Percentiles rank a stretch among this genome's conserved stretches.
Evolutionary conservation across 1,140 invertebrate genomes (phyloP).

Genomic region (Eriosoma lanigerum): DNA sequence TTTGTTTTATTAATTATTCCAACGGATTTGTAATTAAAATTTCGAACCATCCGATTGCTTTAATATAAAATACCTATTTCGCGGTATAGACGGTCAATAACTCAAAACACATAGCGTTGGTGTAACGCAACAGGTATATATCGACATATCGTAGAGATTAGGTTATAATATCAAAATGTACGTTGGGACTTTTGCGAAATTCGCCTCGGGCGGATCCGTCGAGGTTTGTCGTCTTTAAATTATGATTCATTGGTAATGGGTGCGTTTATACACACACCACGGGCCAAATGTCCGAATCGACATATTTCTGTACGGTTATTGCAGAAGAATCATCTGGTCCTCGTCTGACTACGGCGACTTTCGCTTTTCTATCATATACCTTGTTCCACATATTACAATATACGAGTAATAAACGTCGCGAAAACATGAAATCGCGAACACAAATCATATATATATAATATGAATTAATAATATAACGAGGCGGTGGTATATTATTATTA

Average conservation of each 20-base stretch:
- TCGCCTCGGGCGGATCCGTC: neutral
- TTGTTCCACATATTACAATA: slow-evolving; percentile 9
- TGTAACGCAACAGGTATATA: too few relatives aligned
- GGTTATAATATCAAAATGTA: neutral
- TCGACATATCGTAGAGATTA: neutral
- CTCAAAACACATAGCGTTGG: too few relatives aligned
- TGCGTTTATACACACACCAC: neutral
- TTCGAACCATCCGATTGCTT: too few relatives aligned
- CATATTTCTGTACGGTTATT: neutral
- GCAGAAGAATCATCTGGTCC: slow-evolving; percentile 18
- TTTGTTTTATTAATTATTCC: too few relatives aligned
- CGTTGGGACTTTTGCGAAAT: slow-evolving; percentile 20
- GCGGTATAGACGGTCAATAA: too few relatives aligned
- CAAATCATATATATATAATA: too few relatives aligned
- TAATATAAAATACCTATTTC: too few relatives aligned
- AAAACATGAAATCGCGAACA: too few relatives aligned
- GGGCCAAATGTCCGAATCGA: slow-evolving; percentile 35
- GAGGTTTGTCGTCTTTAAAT: slow-evolving; percentile 1
- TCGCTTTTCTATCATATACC: slow-evolving; percentile 20
- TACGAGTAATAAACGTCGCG: neutral
- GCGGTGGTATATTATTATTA: too few relatives aligned
- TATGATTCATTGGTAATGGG: slow-evolving; percentile 18
- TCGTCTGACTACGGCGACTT: neutral
- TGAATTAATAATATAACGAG: too few relatives aligned
- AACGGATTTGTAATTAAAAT: too few relatives aligned